Evolutionary conservation across 2,797 vertebrate species (phyloP).

Genomic region (Thripadectes ignobilis): DNA sequence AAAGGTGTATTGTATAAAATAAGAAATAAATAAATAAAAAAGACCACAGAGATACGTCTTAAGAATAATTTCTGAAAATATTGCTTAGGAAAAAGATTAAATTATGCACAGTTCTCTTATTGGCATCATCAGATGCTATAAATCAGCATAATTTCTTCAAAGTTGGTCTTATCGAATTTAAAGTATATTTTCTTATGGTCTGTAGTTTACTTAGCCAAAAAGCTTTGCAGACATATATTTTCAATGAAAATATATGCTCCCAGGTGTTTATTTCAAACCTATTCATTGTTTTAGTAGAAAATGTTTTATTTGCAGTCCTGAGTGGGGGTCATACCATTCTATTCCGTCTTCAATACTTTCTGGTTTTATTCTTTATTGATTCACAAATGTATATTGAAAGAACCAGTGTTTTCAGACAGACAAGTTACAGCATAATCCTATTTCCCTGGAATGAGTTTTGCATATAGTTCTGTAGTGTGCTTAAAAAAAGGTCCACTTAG

Average conservation of each 20-base stretch:
- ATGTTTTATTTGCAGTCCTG: neutral
- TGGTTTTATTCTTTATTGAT: neutral
- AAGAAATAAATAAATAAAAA: neutral
- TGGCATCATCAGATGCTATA: neutral
- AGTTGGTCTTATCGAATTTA: neutral
- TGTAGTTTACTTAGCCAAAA: neutral
- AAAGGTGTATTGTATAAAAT: neutral
- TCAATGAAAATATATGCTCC: neutral
- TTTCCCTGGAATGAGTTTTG: neutral
- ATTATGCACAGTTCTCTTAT: neutral
- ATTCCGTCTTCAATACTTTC: neutral
- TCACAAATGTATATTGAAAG: neutral
- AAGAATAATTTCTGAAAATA: neutral
- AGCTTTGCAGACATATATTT: neutral
- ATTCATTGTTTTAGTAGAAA: neutral
- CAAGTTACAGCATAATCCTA: neutral
- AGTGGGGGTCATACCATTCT: neutral
- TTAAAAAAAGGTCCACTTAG: neutral
- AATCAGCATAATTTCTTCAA: neutral
- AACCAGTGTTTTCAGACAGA: neutral
- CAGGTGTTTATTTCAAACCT: neutral
- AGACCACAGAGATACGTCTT: neutral
- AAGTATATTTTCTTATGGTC: neutral
- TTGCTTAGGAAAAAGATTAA: neutral
- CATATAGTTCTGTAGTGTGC: neutral